A percentile compares a stretch with the other conserved stretches of the same genome.
These are phyloP conservation scores for Rhogogaster chlorosoma DNA, from an alignment of 2,888 invertebrate species.

Conservation along the genomic window DNA sequence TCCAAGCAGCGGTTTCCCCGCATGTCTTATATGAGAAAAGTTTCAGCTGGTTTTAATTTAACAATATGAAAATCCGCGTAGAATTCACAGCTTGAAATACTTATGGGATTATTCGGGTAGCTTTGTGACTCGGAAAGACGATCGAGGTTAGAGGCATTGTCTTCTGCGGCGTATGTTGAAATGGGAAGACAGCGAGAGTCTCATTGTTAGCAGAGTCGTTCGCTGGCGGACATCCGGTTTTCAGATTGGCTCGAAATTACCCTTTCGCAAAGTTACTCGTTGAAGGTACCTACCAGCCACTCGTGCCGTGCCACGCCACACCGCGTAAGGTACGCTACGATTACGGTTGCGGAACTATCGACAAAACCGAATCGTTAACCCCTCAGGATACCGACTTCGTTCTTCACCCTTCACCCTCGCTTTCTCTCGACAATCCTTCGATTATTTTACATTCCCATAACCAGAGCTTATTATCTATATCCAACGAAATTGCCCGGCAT, in stretches of 20 bases:
- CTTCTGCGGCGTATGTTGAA: neutral
- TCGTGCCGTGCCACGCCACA: neutral
- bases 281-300: neutral
- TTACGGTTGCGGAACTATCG: neutral
- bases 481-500: neutral
- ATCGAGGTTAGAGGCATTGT: neutral
- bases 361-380: slow-evolving; percentile 15
- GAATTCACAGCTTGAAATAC: neutral
- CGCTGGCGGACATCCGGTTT: slow-evolving; percentile 22
- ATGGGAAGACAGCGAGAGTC: neutral
- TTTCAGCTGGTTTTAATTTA: neutral
- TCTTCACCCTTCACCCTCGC: neutral
- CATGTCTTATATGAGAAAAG: neutral
- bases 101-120: neutral
- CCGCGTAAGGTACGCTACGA: neutral
- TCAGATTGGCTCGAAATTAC: slow-evolving; percentile 31
- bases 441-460: slow-evolving; percentile 23
- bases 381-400: neutral
- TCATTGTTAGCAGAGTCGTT: neutral
- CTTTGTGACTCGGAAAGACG: neutral
- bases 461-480: slow-evolving; percentile 4
- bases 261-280: neutral
- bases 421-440: neutral
- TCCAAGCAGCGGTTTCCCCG: neutral
- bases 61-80: no score